These are phyloP conservation scores for Typhlichthys eigenmanni DNA, from an alignment of 2,797 vertebrate species.

Conservation along the genomic window DNA sequence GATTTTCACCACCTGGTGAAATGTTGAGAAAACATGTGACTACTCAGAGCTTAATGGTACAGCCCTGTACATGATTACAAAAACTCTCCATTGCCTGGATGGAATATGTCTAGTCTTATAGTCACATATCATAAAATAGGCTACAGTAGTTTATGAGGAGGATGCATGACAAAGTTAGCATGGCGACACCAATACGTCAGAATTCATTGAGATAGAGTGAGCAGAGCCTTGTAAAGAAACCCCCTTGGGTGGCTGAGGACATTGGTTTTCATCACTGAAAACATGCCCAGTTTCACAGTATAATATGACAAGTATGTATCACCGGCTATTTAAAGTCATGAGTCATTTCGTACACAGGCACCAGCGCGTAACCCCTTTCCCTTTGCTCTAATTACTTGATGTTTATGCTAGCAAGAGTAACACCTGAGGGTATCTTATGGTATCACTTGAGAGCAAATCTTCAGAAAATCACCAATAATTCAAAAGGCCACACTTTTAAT, in stretches of 20 bases:
- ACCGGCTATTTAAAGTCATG: conserved; percentile 23
- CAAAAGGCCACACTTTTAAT: not conserved
- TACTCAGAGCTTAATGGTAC: too few relatives aligned
- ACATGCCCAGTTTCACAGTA: not conserved
- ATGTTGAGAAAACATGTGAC: too few relatives aligned
- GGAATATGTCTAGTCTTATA: conserved; percentile 9
- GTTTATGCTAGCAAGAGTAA: not conserved
- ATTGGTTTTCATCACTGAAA: conserved; percentile 2
- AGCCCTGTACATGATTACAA: too few relatives aligned
- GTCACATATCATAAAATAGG: conserved; percentile 11
- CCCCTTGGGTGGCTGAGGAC: conserved; percentile 2
- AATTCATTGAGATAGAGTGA: not conserved
- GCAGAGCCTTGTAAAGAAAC: conserved; percentile 1
- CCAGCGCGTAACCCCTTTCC: not conserved
- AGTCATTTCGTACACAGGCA: conserved; percentile 23
- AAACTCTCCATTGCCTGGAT: conserved; percentile 6
- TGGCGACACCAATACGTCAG: conserved; percentile 9
- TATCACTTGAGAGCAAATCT: not conserved
- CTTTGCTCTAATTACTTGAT: conserved; percentile 22
- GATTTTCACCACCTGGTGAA: too few relatives aligned
- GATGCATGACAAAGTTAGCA: conserved; percentile 14
- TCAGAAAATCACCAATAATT: not conserved
- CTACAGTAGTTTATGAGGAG: not conserved
- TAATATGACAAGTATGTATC: conserved; percentile 10
- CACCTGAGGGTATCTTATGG: conserved; percentile 4